Percentiles rank a stretch among this genome's conserved stretches.
Conservation (phyloP, 2,797 vertebrate species). For the Gymnoscopelus microlampas region DNA sequence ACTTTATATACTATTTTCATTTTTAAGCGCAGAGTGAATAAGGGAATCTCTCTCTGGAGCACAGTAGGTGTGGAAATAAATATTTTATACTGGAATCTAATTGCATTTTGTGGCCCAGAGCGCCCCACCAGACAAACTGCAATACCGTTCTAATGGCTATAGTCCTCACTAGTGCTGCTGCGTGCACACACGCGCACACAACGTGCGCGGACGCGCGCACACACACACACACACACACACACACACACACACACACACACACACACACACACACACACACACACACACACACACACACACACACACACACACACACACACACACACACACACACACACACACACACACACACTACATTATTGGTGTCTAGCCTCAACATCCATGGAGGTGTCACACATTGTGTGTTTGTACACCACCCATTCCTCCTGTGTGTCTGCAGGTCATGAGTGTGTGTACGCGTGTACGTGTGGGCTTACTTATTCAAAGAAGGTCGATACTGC, state of each 20-base stretch:
- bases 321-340: conserved; percentile 2
- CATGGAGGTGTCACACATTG: conserved; percentile 32
- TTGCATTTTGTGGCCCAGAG: conserved; percentile 80
- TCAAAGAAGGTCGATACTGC: conserved; percentile 27
- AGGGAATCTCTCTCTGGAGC: conserved; percentile 60
- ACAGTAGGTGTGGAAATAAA: conserved; percentile 78
- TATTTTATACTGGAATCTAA: conserved; percentile 79
- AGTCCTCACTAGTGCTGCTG: conserved; percentile 28
- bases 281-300: neutral
- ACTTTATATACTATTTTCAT: conserved; percentile 70
- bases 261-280: conserved; percentile 10
- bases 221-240: conserved; percentile 12
- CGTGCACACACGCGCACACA: neutral
- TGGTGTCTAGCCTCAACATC: conserved; percentile 37
- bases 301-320: neutral
- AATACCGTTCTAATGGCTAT: conserved; percentile 69
- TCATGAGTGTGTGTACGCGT: conserved; percentile 14
- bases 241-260: conserved; percentile 10
- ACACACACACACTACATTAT: conserved; percentile 1
- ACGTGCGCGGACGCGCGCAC: neutral
- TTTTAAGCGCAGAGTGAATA: conserved; percentile 66
- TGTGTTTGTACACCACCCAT: conserved; percentile 14
- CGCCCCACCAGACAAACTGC: conserved; percentile 76
- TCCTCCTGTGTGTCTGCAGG: conserved; percentile 39
- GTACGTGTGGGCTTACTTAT: conserved; percentile 29